Conservation (phyloP, 1,140 invertebrate genomes). For the Apis cerana region DNA sequence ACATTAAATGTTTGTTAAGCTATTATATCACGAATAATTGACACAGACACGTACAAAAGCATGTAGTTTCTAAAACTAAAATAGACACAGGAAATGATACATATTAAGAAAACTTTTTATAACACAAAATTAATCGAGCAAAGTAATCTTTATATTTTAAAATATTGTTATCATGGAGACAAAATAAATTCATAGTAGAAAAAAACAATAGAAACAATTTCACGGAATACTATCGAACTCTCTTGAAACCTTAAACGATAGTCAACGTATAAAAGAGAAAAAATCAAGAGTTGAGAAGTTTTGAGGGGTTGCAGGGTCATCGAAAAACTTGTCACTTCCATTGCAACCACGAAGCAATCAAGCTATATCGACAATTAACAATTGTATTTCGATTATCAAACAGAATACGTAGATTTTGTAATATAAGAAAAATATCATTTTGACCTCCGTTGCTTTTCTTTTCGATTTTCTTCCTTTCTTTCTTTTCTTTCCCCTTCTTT, state of each 20-base stretch:
- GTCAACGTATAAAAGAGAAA: background rate
- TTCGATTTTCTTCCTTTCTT: too few species aligned
- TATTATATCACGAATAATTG: too few species aligned
- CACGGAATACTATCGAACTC: background rate
- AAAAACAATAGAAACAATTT: background rate
- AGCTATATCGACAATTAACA: background rate
- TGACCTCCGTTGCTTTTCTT: too few species aligned
- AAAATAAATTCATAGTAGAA: background rate
- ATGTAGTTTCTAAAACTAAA: too few species aligned
- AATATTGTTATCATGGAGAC: too few species aligned
- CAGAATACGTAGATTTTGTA: background rate
- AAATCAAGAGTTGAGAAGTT: background rate
- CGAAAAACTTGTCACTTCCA: background rate
- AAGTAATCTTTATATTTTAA: too few species aligned
- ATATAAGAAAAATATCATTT: background rate
- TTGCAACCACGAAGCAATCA: background rate
- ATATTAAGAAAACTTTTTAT: too few species aligned
- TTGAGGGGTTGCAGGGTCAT: background rate
- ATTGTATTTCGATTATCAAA: slow-evolving; percentile 7
- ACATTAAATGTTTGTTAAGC: too few species aligned
- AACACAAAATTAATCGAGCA: too few species aligned
- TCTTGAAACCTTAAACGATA: background rate
- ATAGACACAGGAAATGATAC: too few species aligned
- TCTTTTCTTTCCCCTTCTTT: background rate
- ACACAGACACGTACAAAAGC: too few species aligned